A percentile compares a stretch with the other conserved stretches of the same genome.
phyloP scores from a whole-genome alignment of 2,888 invertebrate genomes.

The Diogma glabrata region DNA sequence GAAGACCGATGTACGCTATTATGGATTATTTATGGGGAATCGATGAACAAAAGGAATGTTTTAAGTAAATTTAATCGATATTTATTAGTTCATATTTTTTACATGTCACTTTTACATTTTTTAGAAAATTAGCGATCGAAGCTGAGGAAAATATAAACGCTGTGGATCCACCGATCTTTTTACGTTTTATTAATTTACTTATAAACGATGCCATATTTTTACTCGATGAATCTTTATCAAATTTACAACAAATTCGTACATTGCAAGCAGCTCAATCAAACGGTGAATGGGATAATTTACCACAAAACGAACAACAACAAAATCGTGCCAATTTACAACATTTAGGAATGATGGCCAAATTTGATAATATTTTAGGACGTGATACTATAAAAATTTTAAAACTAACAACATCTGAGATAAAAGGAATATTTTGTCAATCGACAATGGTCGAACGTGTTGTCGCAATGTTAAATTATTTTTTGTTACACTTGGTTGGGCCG shows the following conservation, averaged over 20 bases:
- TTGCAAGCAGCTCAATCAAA: constrained; percentile 61
- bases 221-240: constrained; percentile 79
- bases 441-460: constrained; percentile 89
- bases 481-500: constrained; percentile 79
- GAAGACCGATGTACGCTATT: constrained; percentile 87
- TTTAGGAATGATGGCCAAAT: constrained; percentile 72
- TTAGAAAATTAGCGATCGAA: constrained; percentile 58
- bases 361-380: constrained; percentile 84
- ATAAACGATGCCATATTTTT: constrained; percentile 97
- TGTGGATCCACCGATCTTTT: constrained; percentile 79
- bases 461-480: constrained; percentile 91
- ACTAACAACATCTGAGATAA: constrained; percentile 62
- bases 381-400: constrained; percentile 79
- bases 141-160: constrained; percentile 85
- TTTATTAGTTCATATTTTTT: no score
- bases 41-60: constrained; percentile 61
- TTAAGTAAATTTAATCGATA: constrained; percentile 47
- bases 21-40: constrained; percentile 86
- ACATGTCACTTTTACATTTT: constrained; percentile 22
- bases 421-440: constrained; percentile 75
- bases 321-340: constrained; percentile 61
- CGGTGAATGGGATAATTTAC: constrained; percentile 61
- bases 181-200: constrained; percentile 89
- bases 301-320: constrained; percentile 61
- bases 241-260: constrained; percentile 79